Conservation (phyloP, 2,797 vertebrate species). For the Discoglossus pictus region DNA sequence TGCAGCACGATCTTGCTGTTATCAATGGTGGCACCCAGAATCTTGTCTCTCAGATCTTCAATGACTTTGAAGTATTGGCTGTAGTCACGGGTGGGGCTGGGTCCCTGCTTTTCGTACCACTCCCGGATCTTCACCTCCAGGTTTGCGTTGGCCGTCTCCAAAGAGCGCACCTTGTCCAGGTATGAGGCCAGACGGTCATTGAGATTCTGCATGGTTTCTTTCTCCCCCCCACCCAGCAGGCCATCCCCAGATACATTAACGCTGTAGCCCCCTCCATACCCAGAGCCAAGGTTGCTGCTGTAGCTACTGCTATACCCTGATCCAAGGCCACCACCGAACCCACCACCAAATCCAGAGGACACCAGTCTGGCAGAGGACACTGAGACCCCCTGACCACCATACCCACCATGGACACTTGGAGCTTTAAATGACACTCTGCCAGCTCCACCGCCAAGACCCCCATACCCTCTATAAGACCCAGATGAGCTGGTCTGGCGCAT, state of each 20-base stretch:
- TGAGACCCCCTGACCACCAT: conserved; percentile 69
- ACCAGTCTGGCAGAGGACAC: conserved; percentile 70
- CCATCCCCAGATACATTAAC: conserved; percentile 68
- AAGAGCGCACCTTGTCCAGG: conserved; percentile 77
- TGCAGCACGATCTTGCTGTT: conserved; percentile 70
- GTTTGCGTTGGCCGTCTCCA: conserved; percentile 70
- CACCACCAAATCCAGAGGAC: conserved; percentile 60
- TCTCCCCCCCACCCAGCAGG: conserved; percentile 76
- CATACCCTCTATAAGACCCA: conserved; percentile 55
- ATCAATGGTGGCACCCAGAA: conserved; percentile 67
- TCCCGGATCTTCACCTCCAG: conserved; percentile 74
- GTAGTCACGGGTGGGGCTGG: conserved; percentile 65
- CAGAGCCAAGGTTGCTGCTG: conserved; percentile 38
- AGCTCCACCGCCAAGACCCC: conserved; percentile 37
- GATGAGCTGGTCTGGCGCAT: conserved; percentile 50
- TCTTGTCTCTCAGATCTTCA: conserved; percentile 71
- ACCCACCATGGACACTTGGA: conserved; percentile 75
- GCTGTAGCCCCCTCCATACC: conserved; percentile 54
- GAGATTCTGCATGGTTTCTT: conserved; percentile 91
- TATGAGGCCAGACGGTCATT: conserved; percentile 90
- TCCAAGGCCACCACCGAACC: conserved; percentile 49
- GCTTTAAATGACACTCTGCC: conserved; percentile 57
- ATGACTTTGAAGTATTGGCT: conserved; percentile 66
- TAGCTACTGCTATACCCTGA: conserved; percentile 43
- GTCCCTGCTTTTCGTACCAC: conserved; percentile 73